Conservation (phyloP, 2,888 invertebrate species). For the Lithophane ornitopus region DNA sequence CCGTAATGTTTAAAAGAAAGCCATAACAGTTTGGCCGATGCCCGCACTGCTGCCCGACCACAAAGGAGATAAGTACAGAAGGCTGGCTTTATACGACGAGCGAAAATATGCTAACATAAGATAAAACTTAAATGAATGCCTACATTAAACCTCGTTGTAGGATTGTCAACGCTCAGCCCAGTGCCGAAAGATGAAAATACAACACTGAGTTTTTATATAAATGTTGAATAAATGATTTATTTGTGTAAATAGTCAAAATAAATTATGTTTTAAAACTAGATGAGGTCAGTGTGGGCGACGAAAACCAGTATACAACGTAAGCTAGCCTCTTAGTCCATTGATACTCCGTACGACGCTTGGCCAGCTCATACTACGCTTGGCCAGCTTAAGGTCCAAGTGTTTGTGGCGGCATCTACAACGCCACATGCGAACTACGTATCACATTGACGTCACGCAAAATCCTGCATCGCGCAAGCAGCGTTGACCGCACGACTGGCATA, state of each 20-base stretch:
- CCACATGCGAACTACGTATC: no score
- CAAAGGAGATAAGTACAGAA: not conserved
- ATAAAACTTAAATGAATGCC: not conserved
- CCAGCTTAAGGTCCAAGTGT: not conserved
- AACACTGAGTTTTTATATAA: not conserved
- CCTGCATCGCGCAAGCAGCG: no score
- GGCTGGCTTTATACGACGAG: not conserved
- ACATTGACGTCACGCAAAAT: no score
- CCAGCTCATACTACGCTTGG: not conserved
- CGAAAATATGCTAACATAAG: not conserved
- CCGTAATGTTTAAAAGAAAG: slow-evolving; percentile 64
- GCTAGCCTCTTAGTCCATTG: not conserved
- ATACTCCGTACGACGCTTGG: not conserved
- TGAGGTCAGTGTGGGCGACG: not conserved
- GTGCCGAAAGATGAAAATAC: not conserved
- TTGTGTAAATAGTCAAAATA: not conserved
- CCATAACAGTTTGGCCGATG: slow-evolving; percentile 63
- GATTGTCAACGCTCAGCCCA: not conserved
- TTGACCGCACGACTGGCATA: no score
- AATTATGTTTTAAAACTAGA: not conserved
- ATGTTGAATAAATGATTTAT: not conserved
- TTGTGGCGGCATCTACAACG: no score
- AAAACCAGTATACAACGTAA: not conserved
- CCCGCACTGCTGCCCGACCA: slow-evolving; percentile 17
- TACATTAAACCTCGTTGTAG: not conserved